Evolutionary conservation across 2,797 vertebrate genomes (phyloP), one percentile per base, ranked within the genome.

Genomic region (Hemitrygon akajei): DNA sequence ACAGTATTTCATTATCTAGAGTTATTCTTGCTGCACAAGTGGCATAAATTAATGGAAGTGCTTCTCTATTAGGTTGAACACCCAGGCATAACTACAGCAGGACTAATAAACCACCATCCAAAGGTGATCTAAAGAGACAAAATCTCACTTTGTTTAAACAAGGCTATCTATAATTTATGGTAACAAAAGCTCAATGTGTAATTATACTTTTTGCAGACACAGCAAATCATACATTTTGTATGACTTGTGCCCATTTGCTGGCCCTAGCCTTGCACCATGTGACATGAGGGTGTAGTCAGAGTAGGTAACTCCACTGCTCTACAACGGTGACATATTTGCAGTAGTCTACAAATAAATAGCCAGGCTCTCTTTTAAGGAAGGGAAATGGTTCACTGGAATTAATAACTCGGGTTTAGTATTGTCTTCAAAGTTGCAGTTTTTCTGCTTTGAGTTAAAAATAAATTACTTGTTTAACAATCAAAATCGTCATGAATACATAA

Each of bases 111-210:
- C 73, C 94, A 93, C 91, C 94, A 95, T 94, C 94, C 76, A 94
- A 94, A 93, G 94, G 94, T 94, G 86, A 94, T 95, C 94, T 77
- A 77, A 94, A 94, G 94, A 95, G 94, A 95, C 95, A 47, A 94
- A 95, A 96, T 95, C 95, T 94, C 81, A 93, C 79, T 94, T 94
- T 77, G 94, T 94, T 95, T 94, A 94, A 95, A 94, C 93, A 73
- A 89, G 94, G 94, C 94, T 37, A 94, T 94, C 95, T 94, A 95
- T 95, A 93, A 93, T 95, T 94, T 94, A 94, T 95, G 95, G 95
- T 95, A 94, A 94, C 47, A 75, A 93, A 93, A 73, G 71, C 91
- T 93, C 71, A 93, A 76, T 93, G 91, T 47, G 91, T 92, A 30
- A 93, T 93, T 93, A 93, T 27, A 76, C 71, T 93, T 93, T 93